These are phyloP conservation scores for Dromiciops gliroides DNA, from an alignment of 2,113 vertebrate genomes.

Conservation along the genomic window DNA sequence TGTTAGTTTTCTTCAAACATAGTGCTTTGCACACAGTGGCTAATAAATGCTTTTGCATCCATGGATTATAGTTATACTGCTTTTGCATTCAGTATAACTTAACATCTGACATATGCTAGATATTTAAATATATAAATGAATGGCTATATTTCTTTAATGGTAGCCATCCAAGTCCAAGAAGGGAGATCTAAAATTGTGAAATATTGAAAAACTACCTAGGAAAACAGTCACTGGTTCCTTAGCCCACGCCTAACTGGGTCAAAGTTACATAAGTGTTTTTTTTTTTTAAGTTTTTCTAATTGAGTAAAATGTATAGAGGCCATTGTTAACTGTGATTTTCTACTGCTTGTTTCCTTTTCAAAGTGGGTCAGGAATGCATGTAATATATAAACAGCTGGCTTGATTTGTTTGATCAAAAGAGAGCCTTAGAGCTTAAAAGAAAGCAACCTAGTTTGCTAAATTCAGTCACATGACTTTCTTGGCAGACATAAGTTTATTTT, in stretches of 20 bases:
- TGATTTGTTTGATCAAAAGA: neutral
- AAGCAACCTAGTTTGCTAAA: neutral
- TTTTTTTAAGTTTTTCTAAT: neutral
- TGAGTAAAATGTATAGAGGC: neutral
- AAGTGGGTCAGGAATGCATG: neutral
- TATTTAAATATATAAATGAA: neutral
- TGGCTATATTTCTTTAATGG: neutral
- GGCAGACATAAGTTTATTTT: neutral
- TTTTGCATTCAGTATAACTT: neutral
- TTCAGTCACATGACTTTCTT: neutral
- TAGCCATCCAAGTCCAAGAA: neutral
- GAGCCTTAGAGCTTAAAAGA: neutral
- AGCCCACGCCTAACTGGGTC: neutral
- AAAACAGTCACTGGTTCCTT: neutral
- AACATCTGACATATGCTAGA: neutral
- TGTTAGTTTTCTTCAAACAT: slow-evolving; percentile 9
- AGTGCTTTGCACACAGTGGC: slow-evolving; percentile 26
- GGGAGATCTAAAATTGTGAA: neutral
- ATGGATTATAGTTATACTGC: too few species aligned
- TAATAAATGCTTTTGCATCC: slow-evolving; percentile 17
- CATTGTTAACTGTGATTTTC: neutral
- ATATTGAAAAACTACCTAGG: neutral
- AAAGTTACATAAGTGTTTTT: neutral
- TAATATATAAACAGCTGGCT: neutral
- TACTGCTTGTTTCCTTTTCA: neutral